Evolutionary conservation across 2,113 vertebrate genomes (phyloP).

Genomic region (Pomatorhinus ruficollis): DNA sequence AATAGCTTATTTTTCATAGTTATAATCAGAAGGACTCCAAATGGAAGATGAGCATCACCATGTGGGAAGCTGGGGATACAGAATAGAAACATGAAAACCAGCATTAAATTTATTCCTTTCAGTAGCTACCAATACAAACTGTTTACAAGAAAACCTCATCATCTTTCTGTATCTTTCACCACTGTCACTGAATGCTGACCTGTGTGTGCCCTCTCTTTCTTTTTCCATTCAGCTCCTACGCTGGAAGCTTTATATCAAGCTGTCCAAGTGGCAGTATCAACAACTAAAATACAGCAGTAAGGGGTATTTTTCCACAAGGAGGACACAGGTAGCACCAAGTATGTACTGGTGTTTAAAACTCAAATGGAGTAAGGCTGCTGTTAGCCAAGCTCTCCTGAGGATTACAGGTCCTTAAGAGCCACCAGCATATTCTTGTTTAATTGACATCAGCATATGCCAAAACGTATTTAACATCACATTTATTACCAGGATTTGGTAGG

Average conservation of each 20-base stretch:
- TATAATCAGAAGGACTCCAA: conserved; percentile 39
- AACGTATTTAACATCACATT: background rate
- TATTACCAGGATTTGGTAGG: background rate
- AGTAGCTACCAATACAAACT: conserved; percentile 17
- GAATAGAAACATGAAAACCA: conserved; percentile 49
- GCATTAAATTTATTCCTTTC: conserved; percentile 1
- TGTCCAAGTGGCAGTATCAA: background rate
- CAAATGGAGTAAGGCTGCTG: background rate
- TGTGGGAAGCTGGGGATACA: conserved; percentile 40
- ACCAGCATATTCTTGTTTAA: background rate
- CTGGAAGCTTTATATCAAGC: background rate
- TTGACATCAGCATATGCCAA: background rate
- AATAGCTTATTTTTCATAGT: conserved; percentile 64
- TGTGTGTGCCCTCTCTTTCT: background rate
- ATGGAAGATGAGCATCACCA: conserved; percentile 55
- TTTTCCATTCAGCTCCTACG: background rate
- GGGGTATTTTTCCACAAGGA: background rate
- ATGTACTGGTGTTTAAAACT: background rate
- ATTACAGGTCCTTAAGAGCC: background rate
- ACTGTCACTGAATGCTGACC: background rate
- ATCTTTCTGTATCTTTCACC: background rate
- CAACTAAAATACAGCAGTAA: background rate
- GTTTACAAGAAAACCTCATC: conserved; percentile 52
- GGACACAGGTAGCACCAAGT: background rate
- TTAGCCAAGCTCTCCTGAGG: background rate